Conservation (phyloP, 2,113 vertebrate genomes). For the Upupa epops region DNA sequence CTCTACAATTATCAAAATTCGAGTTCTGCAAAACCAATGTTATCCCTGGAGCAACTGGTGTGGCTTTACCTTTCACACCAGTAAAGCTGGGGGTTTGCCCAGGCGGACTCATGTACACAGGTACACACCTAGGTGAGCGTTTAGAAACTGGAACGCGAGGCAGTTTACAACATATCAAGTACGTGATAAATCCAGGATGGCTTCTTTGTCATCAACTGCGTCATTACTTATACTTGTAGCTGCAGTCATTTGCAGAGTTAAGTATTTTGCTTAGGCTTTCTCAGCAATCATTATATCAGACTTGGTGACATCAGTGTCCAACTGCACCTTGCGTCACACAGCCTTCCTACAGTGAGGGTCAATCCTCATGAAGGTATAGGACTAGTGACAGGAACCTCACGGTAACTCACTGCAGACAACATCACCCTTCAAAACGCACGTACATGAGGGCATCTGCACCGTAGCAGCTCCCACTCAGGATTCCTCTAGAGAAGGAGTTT, state of each 20-base stretch:
- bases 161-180: slow-evolving; percentile 40
- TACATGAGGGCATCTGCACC: not conserved
- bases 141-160: not conserved
- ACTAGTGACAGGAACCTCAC: not conserved
- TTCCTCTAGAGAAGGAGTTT: not conserved
- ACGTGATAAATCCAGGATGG: slow-evolving; percentile 67
- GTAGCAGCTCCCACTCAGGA: not conserved
- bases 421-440: not conserved
- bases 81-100: not conserved
- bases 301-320: not conserved
- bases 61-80: not conserved
- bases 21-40: not conserved
- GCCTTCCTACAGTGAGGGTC: not conserved
- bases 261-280: not conserved
- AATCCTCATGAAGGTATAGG: not conserved
- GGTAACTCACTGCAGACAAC: not conserved
- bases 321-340: not conserved
- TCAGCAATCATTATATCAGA: not conserved
- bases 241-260: not conserved
- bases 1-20: not conserved
- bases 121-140: not conserved
- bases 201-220: slow-evolving; percentile 39
- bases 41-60: not conserved
- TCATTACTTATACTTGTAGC: not conserved
- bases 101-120: not conserved